Percentiles rank a stretch among this genome's conserved stretches.
phyloP scores from a whole-genome alignment of 2,888 invertebrate genomes.

The Tortrix viridana region DNA sequence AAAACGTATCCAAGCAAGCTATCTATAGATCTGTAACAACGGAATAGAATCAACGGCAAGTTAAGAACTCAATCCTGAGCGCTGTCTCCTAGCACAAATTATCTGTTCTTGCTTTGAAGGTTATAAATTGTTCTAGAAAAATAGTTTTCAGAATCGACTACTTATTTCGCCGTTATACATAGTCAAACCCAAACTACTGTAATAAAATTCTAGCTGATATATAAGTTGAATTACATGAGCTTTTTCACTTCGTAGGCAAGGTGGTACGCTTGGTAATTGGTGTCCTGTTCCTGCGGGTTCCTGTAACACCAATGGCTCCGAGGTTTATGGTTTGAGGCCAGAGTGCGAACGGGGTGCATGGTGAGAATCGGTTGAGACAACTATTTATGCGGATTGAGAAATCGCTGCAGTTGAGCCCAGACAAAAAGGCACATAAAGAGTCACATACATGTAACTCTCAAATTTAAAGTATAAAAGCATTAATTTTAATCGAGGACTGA shows the following conservation, averaged over 20 bases:
- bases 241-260: conserved; percentile 99
- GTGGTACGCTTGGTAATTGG: conserved; percentile 98
- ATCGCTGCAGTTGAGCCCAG: background rate
- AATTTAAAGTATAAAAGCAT: too few species aligned
- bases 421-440: too few species aligned
- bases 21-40: conserved; percentile 25
- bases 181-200: conserved; percentile 57
- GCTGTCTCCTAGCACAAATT: too few species aligned
- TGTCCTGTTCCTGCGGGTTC: conserved; percentile 93
- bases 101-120: too few species aligned
- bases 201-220: conserved; percentile 71
- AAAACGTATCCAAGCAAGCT: conserved; percentile 31
- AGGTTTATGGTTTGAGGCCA: conserved; percentile 57
- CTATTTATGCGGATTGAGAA: too few species aligned
- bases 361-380: conserved; percentile 37
- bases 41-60: conserved; percentile 45
- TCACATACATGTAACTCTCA: too few species aligned
- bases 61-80: too few species aligned
- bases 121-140: too few species aligned
- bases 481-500: too few species aligned
- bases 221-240: conserved; percentile 94
- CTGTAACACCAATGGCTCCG: conserved; percentile 90
- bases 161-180: conserved; percentile 39
- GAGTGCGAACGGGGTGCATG: conserved; percentile 45
- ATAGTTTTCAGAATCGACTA: too few species aligned